Percentiles rank a stretch among this genome's conserved stretches.
Evolutionary conservation across 2,888 invertebrate genomes (phyloP).

Genomic region (Antitype chi): DNA sequence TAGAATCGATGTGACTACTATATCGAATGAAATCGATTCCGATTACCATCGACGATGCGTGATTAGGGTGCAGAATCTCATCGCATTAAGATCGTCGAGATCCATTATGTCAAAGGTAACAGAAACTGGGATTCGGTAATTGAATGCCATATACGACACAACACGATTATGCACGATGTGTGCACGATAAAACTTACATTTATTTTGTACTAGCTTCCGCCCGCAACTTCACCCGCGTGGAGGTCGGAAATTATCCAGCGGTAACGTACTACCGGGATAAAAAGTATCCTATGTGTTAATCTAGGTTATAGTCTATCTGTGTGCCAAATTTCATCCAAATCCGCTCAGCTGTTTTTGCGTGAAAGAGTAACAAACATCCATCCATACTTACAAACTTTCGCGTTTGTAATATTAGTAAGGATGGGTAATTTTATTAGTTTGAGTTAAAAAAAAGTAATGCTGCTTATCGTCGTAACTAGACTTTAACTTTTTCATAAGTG

Average conservation of each 20-base stretch:
- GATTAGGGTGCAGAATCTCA: slow-evolving; percentile 16
- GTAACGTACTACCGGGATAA: too few relatives aligned
- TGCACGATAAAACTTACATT: not conserved
- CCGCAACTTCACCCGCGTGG: too few relatives aligned
- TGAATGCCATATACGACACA: not conserved
- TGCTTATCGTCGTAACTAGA: not conserved
- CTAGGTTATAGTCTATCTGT: too few relatives aligned
- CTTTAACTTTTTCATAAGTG: not conserved
- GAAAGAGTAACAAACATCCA: too few relatives aligned
- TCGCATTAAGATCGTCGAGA: not conserved
- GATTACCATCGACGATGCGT: slow-evolving; percentile 43
- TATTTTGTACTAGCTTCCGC: too few relatives aligned
- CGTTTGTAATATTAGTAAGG: too few relatives aligned
- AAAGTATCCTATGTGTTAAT: too few relatives aligned
- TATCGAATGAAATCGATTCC: slow-evolving; percentile 39
- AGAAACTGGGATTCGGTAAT: slow-evolving; percentile 14
- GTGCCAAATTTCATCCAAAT: too few relatives aligned
- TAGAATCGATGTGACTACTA: slow-evolving; percentile 36
- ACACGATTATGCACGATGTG: not conserved
- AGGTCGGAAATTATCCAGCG: too few relatives aligned
- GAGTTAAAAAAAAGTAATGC: not conserved
- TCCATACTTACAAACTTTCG: too few relatives aligned
- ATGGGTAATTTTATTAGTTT: not conserved
- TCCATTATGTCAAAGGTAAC: slow-evolving; percentile 29
- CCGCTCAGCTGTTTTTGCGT: too few relatives aligned